Conservation (phyloP, 2,113 vertebrate species). For the Archocentrus centrarchus region DNA sequence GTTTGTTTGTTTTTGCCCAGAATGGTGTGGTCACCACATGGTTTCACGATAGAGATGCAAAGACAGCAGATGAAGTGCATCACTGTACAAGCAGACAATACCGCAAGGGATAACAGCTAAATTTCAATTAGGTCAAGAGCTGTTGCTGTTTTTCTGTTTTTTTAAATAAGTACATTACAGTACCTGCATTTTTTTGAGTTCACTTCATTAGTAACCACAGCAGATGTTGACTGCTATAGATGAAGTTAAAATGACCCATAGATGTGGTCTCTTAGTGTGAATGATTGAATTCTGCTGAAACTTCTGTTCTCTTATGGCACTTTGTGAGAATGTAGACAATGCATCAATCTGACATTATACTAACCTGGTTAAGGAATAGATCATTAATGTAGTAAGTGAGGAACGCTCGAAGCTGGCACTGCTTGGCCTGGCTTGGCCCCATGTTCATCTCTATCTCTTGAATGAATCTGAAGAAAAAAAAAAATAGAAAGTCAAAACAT, state of each 20-base stretch:
- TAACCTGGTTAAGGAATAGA: conserved; percentile 95
- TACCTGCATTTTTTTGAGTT: neutral
- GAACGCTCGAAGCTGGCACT: conserved; percentile 94
- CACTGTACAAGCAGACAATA: neutral
- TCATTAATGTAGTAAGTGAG: conserved; percentile 97
- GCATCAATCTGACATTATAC: conserved; percentile 12
- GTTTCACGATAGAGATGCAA: neutral
- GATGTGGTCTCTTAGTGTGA: neutral
- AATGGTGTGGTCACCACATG: neutral
- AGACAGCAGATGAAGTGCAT: neutral
- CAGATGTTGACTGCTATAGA: neutral
- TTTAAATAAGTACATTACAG: neutral
- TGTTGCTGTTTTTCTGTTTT: neutral
- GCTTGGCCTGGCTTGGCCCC: conserved; percentile 90
- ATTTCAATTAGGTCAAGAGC: neutral
- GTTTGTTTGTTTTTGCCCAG: neutral
- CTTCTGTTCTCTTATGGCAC: neutral
- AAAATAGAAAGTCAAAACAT: conserved; percentile 22
- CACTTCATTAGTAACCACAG: conserved; percentile 3
- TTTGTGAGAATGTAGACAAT: neutral
- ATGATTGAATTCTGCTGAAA: neutral
- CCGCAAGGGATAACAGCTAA: neutral
- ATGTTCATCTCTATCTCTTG: conserved; percentile 93
- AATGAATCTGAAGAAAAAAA: conserved; percentile 86
- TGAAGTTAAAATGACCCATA: neutral